phyloP scores from a whole-genome alignment of 2,113 vertebrate species.

The Tetrao urogallus region DNA sequence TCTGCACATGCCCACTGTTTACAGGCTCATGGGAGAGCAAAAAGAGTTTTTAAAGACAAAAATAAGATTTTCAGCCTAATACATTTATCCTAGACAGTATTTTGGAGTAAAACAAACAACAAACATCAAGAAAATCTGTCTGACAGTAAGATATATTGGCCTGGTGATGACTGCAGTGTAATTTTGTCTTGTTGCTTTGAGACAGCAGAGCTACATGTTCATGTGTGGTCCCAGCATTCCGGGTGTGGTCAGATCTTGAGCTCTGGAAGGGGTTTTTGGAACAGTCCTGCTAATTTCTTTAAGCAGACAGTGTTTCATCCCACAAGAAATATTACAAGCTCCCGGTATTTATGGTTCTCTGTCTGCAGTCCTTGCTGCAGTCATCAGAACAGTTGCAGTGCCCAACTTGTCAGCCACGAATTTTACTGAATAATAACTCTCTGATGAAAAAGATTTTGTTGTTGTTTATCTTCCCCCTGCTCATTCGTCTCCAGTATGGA shows the following conservation, averaged over 20 bases:
- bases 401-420: background rate
- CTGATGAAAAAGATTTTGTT: background rate
- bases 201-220: background rate
- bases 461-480: background rate
- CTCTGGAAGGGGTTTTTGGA: conserved; percentile 41
- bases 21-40: background rate
- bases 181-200: conserved; percentile 44
- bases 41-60: conserved; percentile 20
- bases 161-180: background rate
- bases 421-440: conserved; percentile 30
- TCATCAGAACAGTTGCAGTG: background rate
- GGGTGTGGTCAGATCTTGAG: background rate
- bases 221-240: conserved; percentile 60
- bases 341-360: conserved; percentile 12
- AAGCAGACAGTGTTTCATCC: conserved; percentile 16
- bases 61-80: background rate
- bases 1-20: background rate
- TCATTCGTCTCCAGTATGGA: background rate
- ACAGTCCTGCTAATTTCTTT: conserved; percentile 1
- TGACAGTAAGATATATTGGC: conserved; percentile 28
- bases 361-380: conserved; percentile 26
- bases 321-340: conserved; percentile 14
- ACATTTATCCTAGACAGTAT: background rate
- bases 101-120: background rate
- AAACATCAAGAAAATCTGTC: background rate